These are phyloP conservation scores for Phrynosoma platyrhinos DNA, from an alignment of 2,113 vertebrate species.

Conservation along the genomic window DNA sequence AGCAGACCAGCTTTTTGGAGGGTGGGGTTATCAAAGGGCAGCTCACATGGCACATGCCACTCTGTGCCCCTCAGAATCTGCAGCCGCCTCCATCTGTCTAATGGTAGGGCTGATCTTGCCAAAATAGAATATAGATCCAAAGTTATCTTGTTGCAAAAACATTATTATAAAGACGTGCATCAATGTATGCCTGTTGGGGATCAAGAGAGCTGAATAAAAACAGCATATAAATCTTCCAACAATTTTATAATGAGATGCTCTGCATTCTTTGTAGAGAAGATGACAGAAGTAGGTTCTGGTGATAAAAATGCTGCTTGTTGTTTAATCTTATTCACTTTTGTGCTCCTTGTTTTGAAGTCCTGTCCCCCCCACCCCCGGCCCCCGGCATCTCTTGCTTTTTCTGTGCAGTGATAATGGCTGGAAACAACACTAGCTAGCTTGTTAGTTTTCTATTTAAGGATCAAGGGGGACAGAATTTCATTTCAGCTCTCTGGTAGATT, in stretches of 20 bases:
- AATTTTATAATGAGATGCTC: conserved; percentile 1
- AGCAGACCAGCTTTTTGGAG: too few relatives aligned
- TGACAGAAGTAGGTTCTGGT: conserved; percentile 33
- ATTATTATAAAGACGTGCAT: neutral
- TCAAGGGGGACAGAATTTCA: conserved; percentile 5
- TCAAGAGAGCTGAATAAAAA: neutral
- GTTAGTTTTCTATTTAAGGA: conserved; percentile 35
- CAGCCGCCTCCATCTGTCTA: neutral
- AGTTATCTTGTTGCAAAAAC: neutral
- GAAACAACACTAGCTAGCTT: neutral
- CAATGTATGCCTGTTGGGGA: neutral
- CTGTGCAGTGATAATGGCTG: neutral
- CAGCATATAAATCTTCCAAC: neutral
- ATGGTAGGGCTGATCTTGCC: neutral
- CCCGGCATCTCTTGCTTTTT: neutral
- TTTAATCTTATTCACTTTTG: conserved; percentile 23
- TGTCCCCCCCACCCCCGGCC: neutral
- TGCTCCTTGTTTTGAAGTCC: conserved; percentile 11
- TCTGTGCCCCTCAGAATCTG: neutral
- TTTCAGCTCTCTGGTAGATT: neutral
- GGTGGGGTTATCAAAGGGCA: too few relatives aligned
- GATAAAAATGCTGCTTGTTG: conserved; percentile 16
- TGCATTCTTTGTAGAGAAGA: neutral
- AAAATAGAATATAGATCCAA: neutral
- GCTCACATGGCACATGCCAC: too few relatives aligned